Evolutionary conservation across 2,888 invertebrate genomes (phyloP).

Genomic region (Onthophagus sagittarius): DNA sequence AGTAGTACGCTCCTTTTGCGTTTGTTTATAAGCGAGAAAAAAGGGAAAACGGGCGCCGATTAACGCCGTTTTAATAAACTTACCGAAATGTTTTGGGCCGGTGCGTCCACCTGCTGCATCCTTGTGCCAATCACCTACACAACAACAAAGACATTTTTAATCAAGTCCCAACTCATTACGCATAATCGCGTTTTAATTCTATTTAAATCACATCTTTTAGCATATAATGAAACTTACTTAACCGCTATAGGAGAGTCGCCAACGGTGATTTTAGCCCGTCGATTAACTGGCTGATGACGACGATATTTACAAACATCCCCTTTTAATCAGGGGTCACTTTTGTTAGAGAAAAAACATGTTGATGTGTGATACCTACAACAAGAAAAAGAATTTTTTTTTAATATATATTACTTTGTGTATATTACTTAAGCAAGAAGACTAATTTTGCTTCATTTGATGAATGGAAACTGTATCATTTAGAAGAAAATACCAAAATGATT

Average conservation of each 20-base stretch:
- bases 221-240: constrained; percentile 16
- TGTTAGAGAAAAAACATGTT: constrained; percentile 14
- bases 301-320: constrained; percentile 42
- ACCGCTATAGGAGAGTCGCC: constrained; percentile 20
- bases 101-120: constrained; percentile 60
- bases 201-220: too few relatives aligned
- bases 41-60: background rate
- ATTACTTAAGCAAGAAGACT: too few relatives aligned
- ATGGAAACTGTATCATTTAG: too few relatives aligned
- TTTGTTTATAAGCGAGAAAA: background rate
- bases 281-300: constrained; percentile 45
- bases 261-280: constrained; percentile 36
- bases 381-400: constrained; percentile 7
- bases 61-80: constrained; percentile 35
- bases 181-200: background rate
- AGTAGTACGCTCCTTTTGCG: background rate
- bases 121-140: constrained; percentile 36
- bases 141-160: background rate
- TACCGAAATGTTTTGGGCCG: constrained; percentile 57
- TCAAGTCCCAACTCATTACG: background rate
- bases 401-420: too few relatives aligned
- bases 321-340: constrained; percentile 17
- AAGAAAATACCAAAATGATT: too few relatives aligned
- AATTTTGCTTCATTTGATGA: too few relatives aligned
- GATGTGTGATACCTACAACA: constrained; percentile 18